Conservation (phyloP, 2,888 invertebrate species). For the Linnaemya tessellans region DNA sequence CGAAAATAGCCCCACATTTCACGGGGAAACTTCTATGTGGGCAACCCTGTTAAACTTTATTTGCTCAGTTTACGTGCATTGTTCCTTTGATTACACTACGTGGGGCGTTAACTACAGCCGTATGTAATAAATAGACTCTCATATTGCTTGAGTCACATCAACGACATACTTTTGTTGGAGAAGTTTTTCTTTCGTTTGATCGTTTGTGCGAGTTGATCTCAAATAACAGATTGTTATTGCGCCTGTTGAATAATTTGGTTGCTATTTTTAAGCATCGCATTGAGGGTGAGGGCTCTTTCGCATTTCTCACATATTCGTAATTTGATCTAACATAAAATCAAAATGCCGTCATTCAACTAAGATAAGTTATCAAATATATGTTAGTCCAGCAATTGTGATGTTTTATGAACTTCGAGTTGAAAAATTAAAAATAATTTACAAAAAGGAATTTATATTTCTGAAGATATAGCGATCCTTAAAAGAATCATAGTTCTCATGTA, state of each 20-base stretch:
- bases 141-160: slow-evolving; percentile 10
- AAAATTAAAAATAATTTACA: not conserved
- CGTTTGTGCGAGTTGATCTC: slow-evolving; percentile 76
- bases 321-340: slow-evolving; percentile 77
- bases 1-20: no score
- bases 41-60: slow-evolving; percentile 59
- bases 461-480: no score
- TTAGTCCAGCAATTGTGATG: not conserved
- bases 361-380: slow-evolving; percentile 69
- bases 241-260: slow-evolving; percentile 62
- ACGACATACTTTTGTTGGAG: slow-evolving; percentile 48
- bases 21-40: not conserved
- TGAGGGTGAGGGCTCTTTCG: slow-evolving; percentile 68
- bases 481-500: no score
- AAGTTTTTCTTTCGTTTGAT: slow-evolving; percentile 71
- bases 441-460: no score
- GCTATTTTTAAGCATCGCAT: slow-evolving; percentile 12
- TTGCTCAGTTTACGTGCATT: slow-evolving; percentile 56
- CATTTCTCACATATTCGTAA: slow-evolving; percentile 81
- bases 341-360: slow-evolving; percentile 78
- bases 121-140: slow-evolving; percentile 23
- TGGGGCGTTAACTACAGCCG: slow-evolving; percentile 53
- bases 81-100: slow-evolving; percentile 57
- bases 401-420: slow-evolving; percentile 8
- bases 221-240: slow-evolving; percentile 75